These are phyloP conservation scores for Gerris lacustris DNA, from an alignment of 2,888 invertebrate species.

Conservation along the genomic window DNA sequence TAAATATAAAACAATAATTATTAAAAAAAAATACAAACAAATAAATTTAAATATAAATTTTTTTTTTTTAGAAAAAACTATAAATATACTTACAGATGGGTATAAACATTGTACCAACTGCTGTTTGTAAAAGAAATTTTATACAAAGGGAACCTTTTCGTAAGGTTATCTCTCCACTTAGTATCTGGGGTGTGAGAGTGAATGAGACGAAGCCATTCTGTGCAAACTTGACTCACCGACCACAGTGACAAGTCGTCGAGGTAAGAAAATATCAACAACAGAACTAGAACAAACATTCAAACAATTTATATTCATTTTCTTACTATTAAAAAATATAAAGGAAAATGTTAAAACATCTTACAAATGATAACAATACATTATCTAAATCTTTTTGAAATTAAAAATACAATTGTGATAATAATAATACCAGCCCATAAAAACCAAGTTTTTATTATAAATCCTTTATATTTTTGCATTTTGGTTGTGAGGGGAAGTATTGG, in stretches of 20 bases:
- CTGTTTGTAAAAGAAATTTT: slow-evolving; percentile 55
- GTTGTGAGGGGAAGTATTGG: too few relatives aligned
- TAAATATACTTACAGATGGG: slow-evolving; percentile 37
- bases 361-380: too few relatives aligned
- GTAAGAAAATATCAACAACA: slow-evolving; percentile 76
- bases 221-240: slow-evolving; percentile 76
- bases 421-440: too few relatives aligned
- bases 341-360: neutral
- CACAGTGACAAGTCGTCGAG: slow-evolving; percentile 84
- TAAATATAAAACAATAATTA: too few relatives aligned
- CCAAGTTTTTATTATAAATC: too few relatives aligned
- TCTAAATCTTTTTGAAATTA: too few relatives aligned
- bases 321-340: neutral
- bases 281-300: slow-evolving; percentile 43
- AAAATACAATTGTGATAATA: too few relatives aligned
- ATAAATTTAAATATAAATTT: too few relatives aligned
- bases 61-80: neutral
- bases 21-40: too few relatives aligned
- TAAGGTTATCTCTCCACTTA: slow-evolving; percentile 68
- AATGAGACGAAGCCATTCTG: slow-evolving; percentile 70
- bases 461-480: too few relatives aligned
- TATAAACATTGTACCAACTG: slow-evolving; percentile 67
- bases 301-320: neutral
- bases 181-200: slow-evolving; percentile 62
- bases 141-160: slow-evolving; percentile 74